Evolutionary conservation across 2,888 invertebrate species (phyloP), one percentile per base, ranked within the genome.

Genomic region (Ethmia dodecea): DNA sequence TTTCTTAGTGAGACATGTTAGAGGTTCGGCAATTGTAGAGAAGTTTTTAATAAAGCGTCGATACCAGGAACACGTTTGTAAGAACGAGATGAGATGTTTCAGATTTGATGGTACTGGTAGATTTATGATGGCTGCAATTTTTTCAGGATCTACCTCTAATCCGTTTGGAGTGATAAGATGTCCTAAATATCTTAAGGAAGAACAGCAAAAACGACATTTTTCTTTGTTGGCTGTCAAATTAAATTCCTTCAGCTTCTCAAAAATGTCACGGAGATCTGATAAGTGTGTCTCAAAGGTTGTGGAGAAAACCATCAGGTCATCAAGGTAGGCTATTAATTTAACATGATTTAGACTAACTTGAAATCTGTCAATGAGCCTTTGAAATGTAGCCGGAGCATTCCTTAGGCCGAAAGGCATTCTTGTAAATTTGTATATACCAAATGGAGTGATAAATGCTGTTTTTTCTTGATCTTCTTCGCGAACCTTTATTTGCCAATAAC

Each of bases 401-500:
- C 52, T 38, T 0, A 65, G 29, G 1, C 64, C 63, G 27, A 65
- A 66, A 0, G 62, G 58, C 61, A 68, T 65, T 18, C 62, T 24
- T 1, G 42, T 42, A 31, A 63, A 68, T 9, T 35, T 32, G 35
- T 47, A 60, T 1, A 52, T 43, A 1, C 60, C 59, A 32, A 58
- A 55, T 4, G 55, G 53, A 0, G 65, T 60, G 1, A 61, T 48
- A 31, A 69, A 67, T 0, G 51, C 49, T 1, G 66, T 66, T 33
- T 66, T 64, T 0, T 47, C 38, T 32, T 40, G 49, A 32, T 70
- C 60, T 28, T 47, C 41, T 6, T 57, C 50, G 2, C 35, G 38
- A 0, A 57, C 35, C n/a, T 37, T 49, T 36, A 58, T 39, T 24
- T 57, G 58, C 50, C 52, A 55, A 18, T 56, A 57, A 0, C 57